Evolutionary conservation across 2,888 invertebrate genomes (phyloP).

Genomic region (Melieria picta): DNA sequence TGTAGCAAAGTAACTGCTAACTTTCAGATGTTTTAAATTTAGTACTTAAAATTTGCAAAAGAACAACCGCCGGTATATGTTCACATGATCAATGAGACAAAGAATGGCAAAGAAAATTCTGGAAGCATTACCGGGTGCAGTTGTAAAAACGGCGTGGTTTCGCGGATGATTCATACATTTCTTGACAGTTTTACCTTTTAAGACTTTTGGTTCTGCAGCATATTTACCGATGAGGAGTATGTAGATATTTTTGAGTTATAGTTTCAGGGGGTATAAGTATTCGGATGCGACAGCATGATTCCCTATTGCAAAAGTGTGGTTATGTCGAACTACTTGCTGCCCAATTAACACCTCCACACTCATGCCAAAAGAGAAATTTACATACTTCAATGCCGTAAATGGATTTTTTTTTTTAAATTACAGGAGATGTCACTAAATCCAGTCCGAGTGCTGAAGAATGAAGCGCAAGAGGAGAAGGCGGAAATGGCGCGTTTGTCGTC

Average conservation of each 20-base stretch:
- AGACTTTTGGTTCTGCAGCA: too few species aligned
- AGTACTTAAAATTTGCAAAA: too few species aligned
- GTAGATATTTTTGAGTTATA: neutral
- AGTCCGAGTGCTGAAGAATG: conserved; percentile 91
- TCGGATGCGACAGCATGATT: neutral
- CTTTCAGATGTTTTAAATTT: too few species aligned
- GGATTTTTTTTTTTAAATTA: conserved; percentile 15
- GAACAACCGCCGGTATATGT: too few species aligned
- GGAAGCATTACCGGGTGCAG: neutral
- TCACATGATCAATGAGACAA: too few species aligned
- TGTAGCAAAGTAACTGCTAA: neutral
- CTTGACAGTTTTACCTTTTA: too few species aligned
- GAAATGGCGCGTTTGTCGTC: conserved; percentile 97
- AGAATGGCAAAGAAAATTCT: neutral
- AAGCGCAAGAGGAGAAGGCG: conserved; percentile 97
- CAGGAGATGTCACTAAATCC: conserved; percentile 88
- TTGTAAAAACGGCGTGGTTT: conserved; percentile 13
- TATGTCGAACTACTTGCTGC: neutral
- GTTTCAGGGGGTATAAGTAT: conserved; percentile 2
- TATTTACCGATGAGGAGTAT: too few species aligned
- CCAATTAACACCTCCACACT: neutral
- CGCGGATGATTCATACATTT: conserved; percentile 18
- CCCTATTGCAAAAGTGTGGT: neutral
- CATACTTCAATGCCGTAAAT: neutral
- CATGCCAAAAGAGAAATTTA: neutral